phyloP scores from a whole-genome alignment of 1,140 invertebrate genomes.

The Trachelipus rathkii region DNA sequence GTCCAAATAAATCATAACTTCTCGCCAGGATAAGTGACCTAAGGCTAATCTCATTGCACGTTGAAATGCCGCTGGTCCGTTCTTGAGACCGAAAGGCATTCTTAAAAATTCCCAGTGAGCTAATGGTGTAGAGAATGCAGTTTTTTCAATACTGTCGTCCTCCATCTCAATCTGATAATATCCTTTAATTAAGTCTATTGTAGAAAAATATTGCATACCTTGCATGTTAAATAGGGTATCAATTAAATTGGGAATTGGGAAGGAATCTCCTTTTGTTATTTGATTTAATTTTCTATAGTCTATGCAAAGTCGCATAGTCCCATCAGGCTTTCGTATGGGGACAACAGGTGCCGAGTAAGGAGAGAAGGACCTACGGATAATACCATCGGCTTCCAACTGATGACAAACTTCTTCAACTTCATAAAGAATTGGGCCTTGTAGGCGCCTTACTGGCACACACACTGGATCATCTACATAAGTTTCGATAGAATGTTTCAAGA shows the following conservation, averaged over 20 bases:
- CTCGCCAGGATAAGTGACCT: neutral
- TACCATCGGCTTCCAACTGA: too few species aligned
- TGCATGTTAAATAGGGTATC: neutral
- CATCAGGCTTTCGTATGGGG: neutral
- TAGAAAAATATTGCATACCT: neutral
- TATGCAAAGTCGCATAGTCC: neutral
- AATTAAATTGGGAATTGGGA: neutral
- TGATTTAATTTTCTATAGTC: neutral
- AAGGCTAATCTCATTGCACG: neutral
- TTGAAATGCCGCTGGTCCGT: neutral
- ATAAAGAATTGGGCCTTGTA: too few species aligned
- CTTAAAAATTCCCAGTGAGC: neutral
- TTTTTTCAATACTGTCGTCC: neutral
- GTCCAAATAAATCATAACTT: neutral
- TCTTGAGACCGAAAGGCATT: neutral
- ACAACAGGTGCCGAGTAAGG: neutral
- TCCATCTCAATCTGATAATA: neutral
- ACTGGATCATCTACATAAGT: too few species aligned
- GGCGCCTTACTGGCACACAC: too few species aligned
- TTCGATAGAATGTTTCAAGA: too few species aligned
- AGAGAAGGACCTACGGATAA: too few species aligned
- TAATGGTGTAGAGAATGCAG: neutral
- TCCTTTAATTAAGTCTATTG: neutral
- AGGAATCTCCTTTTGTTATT: neutral
- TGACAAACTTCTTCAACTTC: too few species aligned